These are phyloP conservation scores for Dolomedes plantarius DNA, from an alignment of 2,888 invertebrate species.

Conservation along the genomic window DNA sequence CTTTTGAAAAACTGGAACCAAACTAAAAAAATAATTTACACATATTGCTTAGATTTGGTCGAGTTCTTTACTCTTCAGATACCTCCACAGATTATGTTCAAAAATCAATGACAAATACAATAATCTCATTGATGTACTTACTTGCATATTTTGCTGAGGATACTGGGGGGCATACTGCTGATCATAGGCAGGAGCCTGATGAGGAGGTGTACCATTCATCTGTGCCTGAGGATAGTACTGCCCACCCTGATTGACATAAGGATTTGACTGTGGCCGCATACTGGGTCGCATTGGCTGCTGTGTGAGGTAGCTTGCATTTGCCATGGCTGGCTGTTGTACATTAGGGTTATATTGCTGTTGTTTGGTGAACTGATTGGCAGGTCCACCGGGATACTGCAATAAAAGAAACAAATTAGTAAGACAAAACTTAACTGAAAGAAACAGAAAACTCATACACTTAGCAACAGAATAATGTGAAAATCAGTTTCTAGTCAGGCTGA, in stretches of 20 bases:
- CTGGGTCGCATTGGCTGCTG: slow-evolving; percentile 73
- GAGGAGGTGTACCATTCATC: slow-evolving; percentile 72
- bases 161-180: slow-evolving; percentile 65
- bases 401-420: no score
- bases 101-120: no score
- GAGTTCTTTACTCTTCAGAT: no score
- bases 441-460: not conserved
- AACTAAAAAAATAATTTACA: no score
- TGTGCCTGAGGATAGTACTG: slow-evolving; percentile 72
- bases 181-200: slow-evolving; percentile 58
- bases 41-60: no score
- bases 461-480: no score
- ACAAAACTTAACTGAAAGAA: not conserved
- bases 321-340: slow-evolving; percentile 60
- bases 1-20: no score
- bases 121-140: no score
- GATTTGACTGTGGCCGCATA: slow-evolving; percentile 72
- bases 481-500: no score
- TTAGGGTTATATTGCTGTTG: slow-evolving; percentile 73
- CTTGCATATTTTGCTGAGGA: slow-evolving; percentile 57
- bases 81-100: no score
- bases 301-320: slow-evolving; percentile 67
- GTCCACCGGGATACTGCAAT: slow-evolving; percentile 68
- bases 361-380: slow-evolving; percentile 73
- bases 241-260: slow-evolving; percentile 67